A percentile compares a stretch with the other conserved stretches of the same genome.
Conservation (phyloP, 2,888 invertebrate species). For the Syrista parreyssii region DNA sequence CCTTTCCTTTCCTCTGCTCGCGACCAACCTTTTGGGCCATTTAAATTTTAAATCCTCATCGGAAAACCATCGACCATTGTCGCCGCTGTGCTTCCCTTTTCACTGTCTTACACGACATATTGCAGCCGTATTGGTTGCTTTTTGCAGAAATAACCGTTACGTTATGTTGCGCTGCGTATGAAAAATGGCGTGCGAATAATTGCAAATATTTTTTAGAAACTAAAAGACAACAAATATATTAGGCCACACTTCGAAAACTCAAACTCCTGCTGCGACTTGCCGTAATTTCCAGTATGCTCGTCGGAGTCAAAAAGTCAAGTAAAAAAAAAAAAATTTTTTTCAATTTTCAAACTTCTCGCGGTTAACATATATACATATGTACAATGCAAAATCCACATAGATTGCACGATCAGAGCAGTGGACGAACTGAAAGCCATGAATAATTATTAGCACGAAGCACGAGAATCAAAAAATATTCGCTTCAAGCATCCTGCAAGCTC, state of each 20-base stretch:
- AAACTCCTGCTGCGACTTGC: neutral
- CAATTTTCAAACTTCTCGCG: neutral
- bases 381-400: too few relatives aligned
- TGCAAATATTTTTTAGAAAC: neutral
- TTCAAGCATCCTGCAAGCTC: neutral
- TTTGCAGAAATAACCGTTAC: neutral
- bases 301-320: neutral
- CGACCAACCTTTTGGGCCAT: constrained; percentile 29
- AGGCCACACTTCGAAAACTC: neutral
- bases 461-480: neutral
- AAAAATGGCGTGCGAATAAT: neutral
- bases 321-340: too few relatives aligned
- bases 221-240: neutral
- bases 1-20: neutral
- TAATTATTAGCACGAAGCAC: neutral
- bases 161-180: neutral
- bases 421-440: neutral
- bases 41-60: constrained; percentile 54
- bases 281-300: neutral
- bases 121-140: neutral
- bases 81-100: neutral
- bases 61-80: constrained; percentile 31
- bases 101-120: neutral
- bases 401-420: neutral
- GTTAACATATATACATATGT: neutral